phyloP scores from a whole-genome alignment of 2,888 invertebrate species.

The Nemotelus nigrinus region DNA sequence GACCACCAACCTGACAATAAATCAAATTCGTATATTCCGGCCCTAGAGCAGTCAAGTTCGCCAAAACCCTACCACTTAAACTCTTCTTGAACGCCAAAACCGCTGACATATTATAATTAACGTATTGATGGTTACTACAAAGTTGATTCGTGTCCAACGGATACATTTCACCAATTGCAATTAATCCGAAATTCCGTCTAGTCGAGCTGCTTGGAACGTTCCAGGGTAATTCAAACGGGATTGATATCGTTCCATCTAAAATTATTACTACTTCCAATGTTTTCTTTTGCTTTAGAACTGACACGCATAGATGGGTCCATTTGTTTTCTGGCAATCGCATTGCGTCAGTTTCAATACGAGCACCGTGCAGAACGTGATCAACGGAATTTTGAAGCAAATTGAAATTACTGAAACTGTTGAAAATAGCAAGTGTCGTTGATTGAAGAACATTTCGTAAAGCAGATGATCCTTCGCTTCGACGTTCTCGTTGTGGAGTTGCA shows the following conservation, averaged over 20 bases:
- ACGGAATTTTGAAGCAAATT: conserved; percentile 56
- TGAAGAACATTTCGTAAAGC: conserved; percentile 60
- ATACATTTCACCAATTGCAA: conserved; percentile 56
- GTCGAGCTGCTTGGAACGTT: conserved; percentile 49
- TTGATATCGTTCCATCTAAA: conserved; percentile 60
- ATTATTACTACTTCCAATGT: conserved; percentile 57
- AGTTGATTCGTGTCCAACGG: conserved; percentile 51
- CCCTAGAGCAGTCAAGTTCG: conserved; percentile 63
- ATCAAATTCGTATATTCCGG: conserved; percentile 63
- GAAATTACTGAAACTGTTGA: conserved; percentile 61
- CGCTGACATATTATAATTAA: conserved; percentile 60
- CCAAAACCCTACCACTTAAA: conserved; percentile 55
- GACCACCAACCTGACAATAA: conserved; percentile 58
- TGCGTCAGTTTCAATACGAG: conserved; percentile 58
- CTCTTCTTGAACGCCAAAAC: conserved; percentile 61
- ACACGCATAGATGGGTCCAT: conserved; percentile 63
- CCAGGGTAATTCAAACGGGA: conserved; percentile 58
- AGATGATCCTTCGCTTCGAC: conserved; percentile 45
- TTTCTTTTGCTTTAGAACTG: conserved; percentile 56
- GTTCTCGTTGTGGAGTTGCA: not conserved
- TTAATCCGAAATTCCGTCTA: conserved; percentile 59
- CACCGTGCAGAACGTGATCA: conserved; percentile 56
- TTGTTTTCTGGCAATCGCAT: conserved; percentile 58
- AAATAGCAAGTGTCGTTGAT: conserved; percentile 60
- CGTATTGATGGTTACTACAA: conserved; percentile 53